A percentile compares a stretch with the other conserved stretches of the same genome.
Evolutionary conservation across 2,888 invertebrate genomes (phyloP).

Genomic region (Sinohyriopsis cumingii): DNA sequence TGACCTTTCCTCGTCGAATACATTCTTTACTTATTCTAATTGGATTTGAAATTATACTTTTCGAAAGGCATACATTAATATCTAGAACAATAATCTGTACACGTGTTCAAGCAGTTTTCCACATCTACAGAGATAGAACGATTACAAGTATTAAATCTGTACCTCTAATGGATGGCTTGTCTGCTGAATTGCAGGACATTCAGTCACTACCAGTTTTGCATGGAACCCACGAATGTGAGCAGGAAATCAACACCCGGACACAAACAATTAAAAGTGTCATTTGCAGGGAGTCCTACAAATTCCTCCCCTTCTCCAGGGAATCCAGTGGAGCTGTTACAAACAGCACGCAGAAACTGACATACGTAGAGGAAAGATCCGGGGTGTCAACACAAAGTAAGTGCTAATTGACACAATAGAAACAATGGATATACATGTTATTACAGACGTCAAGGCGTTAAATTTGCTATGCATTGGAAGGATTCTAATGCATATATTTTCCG

Average conservation of each 20-base stretch:
- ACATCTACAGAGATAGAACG: too few species aligned
- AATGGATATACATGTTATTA: not conserved
- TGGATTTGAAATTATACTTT: too few species aligned
- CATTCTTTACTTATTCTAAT: too few species aligned
- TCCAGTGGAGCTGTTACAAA: slow-evolving; percentile 73
- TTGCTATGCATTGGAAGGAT: not conserved
- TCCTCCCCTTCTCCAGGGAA: slow-evolving; percentile 80
- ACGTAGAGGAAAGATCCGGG: slow-evolving; percentile 34
- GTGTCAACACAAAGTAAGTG: slow-evolving; percentile 27
- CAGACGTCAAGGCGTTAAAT: not conserved
- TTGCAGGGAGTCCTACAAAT: slow-evolving; percentile 82
- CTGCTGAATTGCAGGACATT: slow-evolving; percentile 43
- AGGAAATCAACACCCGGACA: slow-evolving; percentile 77
- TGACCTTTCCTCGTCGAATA: too few species aligned
- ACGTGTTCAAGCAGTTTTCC: too few species aligned
- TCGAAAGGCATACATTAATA: too few species aligned
- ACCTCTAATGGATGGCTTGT: too few species aligned
- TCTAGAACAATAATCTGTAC: too few species aligned
- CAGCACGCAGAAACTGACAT: slow-evolving; percentile 68
- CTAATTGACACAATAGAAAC: not conserved
- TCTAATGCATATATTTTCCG: too few species aligned
- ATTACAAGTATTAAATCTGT: too few species aligned
- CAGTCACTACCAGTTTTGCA: slow-evolving; percentile 70
- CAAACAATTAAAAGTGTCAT: slow-evolving; percentile 79
- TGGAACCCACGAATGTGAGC: slow-evolving; percentile 78